A percentile compares a stretch with the other conserved stretches of the same genome.
These are phyloP conservation scores for Neodiprion virginianus DNA, from an alignment of 1,140 invertebrate genomes.

Conservation along the genomic window DNA sequence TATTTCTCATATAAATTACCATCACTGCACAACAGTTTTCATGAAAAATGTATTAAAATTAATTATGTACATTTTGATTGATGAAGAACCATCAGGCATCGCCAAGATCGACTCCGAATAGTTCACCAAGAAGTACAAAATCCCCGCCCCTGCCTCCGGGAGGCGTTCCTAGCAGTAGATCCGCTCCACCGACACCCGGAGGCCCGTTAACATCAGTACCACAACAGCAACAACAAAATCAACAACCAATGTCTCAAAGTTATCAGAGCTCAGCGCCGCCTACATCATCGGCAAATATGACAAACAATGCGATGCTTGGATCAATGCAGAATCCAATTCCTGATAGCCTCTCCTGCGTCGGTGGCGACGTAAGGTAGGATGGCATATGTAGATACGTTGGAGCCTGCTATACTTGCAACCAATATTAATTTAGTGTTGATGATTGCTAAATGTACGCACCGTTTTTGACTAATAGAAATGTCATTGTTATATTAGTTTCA, in stretches of 20 bases:
- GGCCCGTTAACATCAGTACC: constrained; percentile 53
- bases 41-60: constrained; percentile 23
- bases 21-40: background rate
- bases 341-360: constrained; percentile 63
- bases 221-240: constrained; percentile 42
- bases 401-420: background rate
- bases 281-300: constrained; percentile 51
- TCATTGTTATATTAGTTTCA: background rate
- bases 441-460: background rate
- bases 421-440: background rate
- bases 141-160: constrained; percentile 73
- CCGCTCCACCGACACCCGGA: constrained; percentile 76
- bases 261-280: constrained; percentile 55
- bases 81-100: constrained; percentile 83
- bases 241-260: constrained; percentile 57
- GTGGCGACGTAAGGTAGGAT: constrained; percentile 66
- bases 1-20: no score
- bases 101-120: constrained; percentile 88
- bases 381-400: constrained; percentile 31
- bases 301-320: constrained; percentile 61
- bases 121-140: constrained; percentile 88
- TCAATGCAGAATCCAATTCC: constrained; percentile 56
- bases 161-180: constrained; percentile 64
- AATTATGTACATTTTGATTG: background rate
- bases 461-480: background rate